Evolutionary conservation across 2,797 vertebrate genomes (phyloP), one percentile per base, ranked within the genome.

Genomic region (Tapera naevia): DNA sequence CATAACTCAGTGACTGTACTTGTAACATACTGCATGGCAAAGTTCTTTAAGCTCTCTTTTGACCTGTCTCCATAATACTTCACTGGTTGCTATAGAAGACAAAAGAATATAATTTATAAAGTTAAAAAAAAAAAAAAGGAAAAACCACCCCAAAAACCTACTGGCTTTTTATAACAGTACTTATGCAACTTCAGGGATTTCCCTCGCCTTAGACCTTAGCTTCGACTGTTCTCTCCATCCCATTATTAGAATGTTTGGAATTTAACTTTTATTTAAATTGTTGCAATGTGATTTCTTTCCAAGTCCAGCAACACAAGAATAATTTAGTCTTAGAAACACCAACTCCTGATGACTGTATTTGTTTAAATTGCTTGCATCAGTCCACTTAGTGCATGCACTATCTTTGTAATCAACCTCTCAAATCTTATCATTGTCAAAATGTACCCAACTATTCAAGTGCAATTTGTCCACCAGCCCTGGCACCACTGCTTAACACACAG

Each of bases 11-110:
- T 98, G 92, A 99, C 98, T 27, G 97, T 97, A 60, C 98, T 99
- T 56, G 97, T 98, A 92, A 99, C 98, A 94, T 99, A 99, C 33
- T 98, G 98, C 98, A 99, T 99, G 89, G 98, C 98, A 93, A 99
- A 99, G 76, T 83, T 98, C 69, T 98, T 97, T 65, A 99, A 97
- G 84, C 98, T 97, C n/a, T 98, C 97, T 97, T 98, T 98, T 37
- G 97, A 98, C 35, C 99, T 98, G 62, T 99, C 99, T 41, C 98
- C 98, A 4, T 95, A 98, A 71, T 98, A 99, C 94, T 99, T 99
- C 95, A 99, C 98, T 58, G 99, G 97, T 97, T 98, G 98, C 99
- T 99, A 86, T 0, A 91, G 75, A 96, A 91, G 74, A 95, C 37
- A 95, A 75, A 75, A 94, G 93, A 57, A 48, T 33, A 43, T 69